Percentiles rank a stretch among this genome's conserved stretches.
Conservation (phyloP, 2,113 vertebrate species). For the Psammodynastes pulverulentus region DNA sequence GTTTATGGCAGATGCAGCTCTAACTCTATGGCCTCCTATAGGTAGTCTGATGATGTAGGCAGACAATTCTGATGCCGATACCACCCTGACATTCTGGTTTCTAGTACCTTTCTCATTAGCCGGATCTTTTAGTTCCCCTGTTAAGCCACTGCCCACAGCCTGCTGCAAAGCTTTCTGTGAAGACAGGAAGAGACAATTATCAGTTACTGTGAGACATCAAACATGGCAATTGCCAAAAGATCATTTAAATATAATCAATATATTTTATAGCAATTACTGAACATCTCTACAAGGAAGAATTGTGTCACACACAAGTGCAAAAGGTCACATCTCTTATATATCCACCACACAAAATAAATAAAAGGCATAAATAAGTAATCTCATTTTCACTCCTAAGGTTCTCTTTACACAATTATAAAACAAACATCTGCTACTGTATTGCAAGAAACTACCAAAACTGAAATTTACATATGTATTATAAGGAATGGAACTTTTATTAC, state of each 20-base stretch:
- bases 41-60: not conserved
- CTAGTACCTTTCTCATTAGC: slow-evolving; percentile 19
- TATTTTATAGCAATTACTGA: not conserved
- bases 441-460: not conserved
- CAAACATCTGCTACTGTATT: not conserved
- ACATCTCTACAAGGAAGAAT: not conserved
- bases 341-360: not conserved
- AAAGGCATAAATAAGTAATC: not conserved
- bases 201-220: not conserved
- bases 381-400: not conserved
- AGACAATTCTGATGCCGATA: not conserved
- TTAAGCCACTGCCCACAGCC: slow-evolving; percentile 32
- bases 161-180: slow-evolving; percentile 47
- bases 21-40: not conserved
- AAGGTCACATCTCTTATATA: not conserved
- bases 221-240: not conserved
- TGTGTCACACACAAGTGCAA: not conserved
- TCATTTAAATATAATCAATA: not conserved
- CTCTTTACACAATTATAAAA: not conserved
- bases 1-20: not conserved
- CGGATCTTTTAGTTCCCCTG: slow-evolving; percentile 10
- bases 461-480: not conserved
- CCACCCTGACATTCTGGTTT: not conserved
- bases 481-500: not conserved
- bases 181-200: not conserved